Conservation (phyloP, 2,113 vertebrate genomes). For the Hiodon tergisus region DNA sequence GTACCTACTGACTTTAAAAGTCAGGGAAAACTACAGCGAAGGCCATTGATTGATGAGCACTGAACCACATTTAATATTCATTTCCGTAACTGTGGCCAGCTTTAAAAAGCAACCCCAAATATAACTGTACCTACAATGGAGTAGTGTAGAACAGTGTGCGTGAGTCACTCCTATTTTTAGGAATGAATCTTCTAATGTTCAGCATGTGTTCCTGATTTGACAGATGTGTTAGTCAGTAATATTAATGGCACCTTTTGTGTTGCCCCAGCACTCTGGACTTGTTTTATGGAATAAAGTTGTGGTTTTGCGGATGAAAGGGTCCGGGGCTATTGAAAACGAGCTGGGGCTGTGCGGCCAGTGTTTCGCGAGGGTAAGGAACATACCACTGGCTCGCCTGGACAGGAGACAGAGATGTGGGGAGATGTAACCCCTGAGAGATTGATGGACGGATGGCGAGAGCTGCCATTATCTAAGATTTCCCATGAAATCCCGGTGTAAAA, state of each 20-base stretch:
- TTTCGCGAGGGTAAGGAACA: background rate
- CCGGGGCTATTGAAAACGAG: slow-evolving; percentile 50
- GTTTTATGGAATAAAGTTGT: slow-evolving; percentile 55
- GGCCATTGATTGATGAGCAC: slow-evolving; percentile 64
- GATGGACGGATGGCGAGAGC: too few relatives aligned
- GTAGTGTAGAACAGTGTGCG: slow-evolving; percentile 47
- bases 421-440: background rate
- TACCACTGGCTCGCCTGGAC: background rate
- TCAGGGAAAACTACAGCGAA: slow-evolving; percentile 48
- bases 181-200: slow-evolving; percentile 55
- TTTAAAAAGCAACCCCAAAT: slow-evolving; percentile 60
- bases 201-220: slow-evolving; percentile 59
- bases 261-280: slow-evolving; percentile 47
- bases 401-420: background rate
- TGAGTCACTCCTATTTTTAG: slow-evolving; percentile 65
- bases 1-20: slow-evolving; percentile 12
- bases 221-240: slow-evolving; percentile 59
- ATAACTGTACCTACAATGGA: slow-evolving; percentile 52
- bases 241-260: slow-evolving; percentile 65
- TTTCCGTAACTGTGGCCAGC: slow-evolving; percentile 63
- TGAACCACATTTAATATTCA: slow-evolving; percentile 64
- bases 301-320: slow-evolving; percentile 42
- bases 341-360: background rate
- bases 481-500: too few relatives aligned
- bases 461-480: too few relatives aligned